A percentile compares a stretch with the other conserved stretches of the same genome.
Evolutionary conservation across 2,888 invertebrate genomes (phyloP).

Genomic region (Digitonthophagus gazella): DNA sequence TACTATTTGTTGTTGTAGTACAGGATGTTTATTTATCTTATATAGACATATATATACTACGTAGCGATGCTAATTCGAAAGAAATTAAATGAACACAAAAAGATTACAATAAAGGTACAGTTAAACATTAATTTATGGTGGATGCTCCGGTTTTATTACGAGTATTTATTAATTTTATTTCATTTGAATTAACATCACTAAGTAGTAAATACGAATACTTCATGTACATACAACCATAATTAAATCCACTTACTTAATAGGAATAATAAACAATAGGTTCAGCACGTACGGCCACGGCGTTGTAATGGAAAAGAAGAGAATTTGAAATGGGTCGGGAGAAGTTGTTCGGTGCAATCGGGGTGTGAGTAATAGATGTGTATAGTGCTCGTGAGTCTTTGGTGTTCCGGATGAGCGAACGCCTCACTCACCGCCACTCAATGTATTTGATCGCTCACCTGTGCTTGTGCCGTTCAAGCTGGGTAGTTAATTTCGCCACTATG

Average conservation of each 20-base stretch:
- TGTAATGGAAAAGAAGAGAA: too few relatives aligned
- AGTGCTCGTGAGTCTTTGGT: not conserved
- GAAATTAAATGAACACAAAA: not conserved
- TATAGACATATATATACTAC: too few relatives aligned
- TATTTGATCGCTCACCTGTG: not conserved
- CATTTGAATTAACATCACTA: not conserved
- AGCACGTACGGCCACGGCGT: too few relatives aligned
- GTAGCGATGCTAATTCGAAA: too few relatives aligned
- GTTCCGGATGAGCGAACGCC: not conserved
- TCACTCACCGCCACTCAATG: not conserved
- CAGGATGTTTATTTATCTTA: too few relatives aligned
- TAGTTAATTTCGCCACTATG: not conserved
- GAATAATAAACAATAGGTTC: not conserved
- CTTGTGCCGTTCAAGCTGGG: not conserved
- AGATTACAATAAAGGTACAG: too few relatives aligned
- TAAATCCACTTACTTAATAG: too few relatives aligned
- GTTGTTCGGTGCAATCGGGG: not conserved
- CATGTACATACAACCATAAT: too few relatives aligned
- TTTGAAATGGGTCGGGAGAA: not conserved
- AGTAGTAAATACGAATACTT: too few relatives aligned
- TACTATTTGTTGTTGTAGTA: not conserved
- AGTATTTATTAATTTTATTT: not conserved
- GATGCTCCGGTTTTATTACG: not conserved
- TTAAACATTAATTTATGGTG: too few relatives aligned
- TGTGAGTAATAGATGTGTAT: not conserved